Evolutionary conservation across 1,140 invertebrate species (phyloP), one percentile per base, ranked within the genome.

Genomic region (Halictus rubicundus): DNA sequence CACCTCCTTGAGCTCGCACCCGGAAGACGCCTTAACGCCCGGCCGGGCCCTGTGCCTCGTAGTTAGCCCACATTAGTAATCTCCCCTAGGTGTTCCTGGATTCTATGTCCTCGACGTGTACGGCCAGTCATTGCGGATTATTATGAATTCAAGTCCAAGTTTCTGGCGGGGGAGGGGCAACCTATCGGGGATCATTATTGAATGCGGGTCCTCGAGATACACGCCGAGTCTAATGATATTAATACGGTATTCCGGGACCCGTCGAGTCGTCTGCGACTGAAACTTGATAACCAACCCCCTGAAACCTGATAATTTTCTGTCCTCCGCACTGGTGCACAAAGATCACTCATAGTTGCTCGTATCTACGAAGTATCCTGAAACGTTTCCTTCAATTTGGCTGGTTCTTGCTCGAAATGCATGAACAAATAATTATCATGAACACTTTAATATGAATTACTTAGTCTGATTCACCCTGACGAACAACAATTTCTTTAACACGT

Each of bases 21-120:
- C 54, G 61, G 64, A 82, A 63, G 80, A 72, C 64, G 80, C 81
- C 68, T 74, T 84, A 73, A 78, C 77, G 76, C 14, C 65, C n/a
- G n/a, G n/a, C n/a, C n/a, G n/a, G 46, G 25, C 59, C 76, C 66
- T 85, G 66, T 68, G 81, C 72, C 82, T 14, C 85, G 83, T 89
- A 90, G 90, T 90, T 91, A 90, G 88, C 84, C 78, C 76, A 88
- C 89, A 91, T 92, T 91, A 90, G 90, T 91, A 91, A 90, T 91
- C 90, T 89, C 85, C 84, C 86, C 75, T 80, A 89, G 89, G 87
- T 89, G 78, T 88, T 89, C 84, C 84, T 78, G 82, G 73, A 86
- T 89, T 87, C 85, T 86, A 73, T 81, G 64, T 78, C 78, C 77
- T 79, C 77, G 71, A 63, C 82, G 75, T 72, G 78, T 78, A 83